Conservation (phyloP, 2,888 invertebrate species). For the Dysmachus trigonus region DNA sequence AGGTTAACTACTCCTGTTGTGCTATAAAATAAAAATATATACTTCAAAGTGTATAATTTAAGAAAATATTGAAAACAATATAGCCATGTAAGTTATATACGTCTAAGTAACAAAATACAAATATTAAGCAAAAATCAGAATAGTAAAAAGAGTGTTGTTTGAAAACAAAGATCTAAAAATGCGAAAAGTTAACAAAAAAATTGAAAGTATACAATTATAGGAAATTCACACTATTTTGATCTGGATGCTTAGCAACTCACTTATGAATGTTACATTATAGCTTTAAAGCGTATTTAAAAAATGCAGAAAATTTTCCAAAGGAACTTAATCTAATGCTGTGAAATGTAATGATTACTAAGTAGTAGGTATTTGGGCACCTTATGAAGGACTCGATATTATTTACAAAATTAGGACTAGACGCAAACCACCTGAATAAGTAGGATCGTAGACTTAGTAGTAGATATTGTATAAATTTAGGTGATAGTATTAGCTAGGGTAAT, state of each 20-base stretch:
- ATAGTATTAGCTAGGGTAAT: conserved; percentile 20
- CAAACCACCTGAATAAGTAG: conserved; percentile 33
- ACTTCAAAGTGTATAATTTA: background rate
- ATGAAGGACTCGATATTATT: conserved; percentile 36
- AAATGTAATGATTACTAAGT: conserved; percentile 12
- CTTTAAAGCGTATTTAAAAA: conserved; percentile 16
- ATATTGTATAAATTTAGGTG: background rate
- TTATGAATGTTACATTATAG: conserved; percentile 22
- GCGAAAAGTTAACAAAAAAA: conserved; percentile 12
- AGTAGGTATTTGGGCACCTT: conserved; percentile 25
- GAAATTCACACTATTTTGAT: conserved; percentile 26
- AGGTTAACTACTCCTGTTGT: background rate
- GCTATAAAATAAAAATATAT: background rate
- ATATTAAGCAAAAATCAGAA: background rate
- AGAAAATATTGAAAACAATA: background rate
- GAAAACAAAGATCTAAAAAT: conserved; percentile 3
- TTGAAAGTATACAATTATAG: background rate
- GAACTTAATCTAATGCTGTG: conserved; percentile 39
- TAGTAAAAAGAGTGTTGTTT: background rate
- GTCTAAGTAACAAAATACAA: background rate
- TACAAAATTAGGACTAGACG: conserved; percentile 27
- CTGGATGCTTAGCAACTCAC: conserved; percentile 36
- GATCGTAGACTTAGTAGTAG: conserved; percentile 14
- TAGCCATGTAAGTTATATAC: background rate
- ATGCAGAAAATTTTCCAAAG: conserved; percentile 23